A percentile compares a stretch with the other conserved stretches of the same genome.
Conservation (phyloP, 2,113 vertebrate species). For the Oreochromis tanganicae region DNA sequence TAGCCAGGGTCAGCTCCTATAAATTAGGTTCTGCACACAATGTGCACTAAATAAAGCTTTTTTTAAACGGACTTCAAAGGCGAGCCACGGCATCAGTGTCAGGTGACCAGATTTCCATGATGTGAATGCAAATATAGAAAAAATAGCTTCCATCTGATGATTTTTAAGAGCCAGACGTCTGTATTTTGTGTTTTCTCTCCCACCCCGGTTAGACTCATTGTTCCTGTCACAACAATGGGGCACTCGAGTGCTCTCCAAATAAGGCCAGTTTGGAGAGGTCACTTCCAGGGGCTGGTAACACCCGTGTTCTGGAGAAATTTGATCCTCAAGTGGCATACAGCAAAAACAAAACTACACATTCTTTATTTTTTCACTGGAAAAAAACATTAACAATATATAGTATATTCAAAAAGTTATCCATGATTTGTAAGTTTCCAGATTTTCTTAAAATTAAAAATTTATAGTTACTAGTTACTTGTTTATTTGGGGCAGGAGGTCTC, state of each 20-base stretch:
- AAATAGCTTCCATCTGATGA: slow-evolving; percentile 24
- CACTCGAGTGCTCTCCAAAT: slow-evolving; percentile 55
- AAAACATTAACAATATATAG: background rate
- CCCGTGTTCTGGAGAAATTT: slow-evolving; percentile 21
- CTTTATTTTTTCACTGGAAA: background rate
- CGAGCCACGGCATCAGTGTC: slow-evolving; percentile 17
- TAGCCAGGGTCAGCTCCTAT: slow-evolving; percentile 85
- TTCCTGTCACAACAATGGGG: slow-evolving; percentile 63
- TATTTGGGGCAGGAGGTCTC: background rate
- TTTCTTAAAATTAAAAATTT: background rate
- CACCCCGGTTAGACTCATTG: slow-evolving; percentile 62
- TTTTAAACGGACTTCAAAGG: slow-evolving; percentile 84
- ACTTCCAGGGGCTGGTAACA: slow-evolving; percentile 38
- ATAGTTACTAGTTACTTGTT: background rate
- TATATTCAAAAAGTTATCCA: background rate
- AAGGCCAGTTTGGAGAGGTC: slow-evolving; percentile 47
- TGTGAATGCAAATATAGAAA: slow-evolving; percentile 43
- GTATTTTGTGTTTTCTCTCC: slow-evolving; percentile 52
- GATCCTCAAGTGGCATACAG: slow-evolving; percentile 20
- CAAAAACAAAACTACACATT: background rate
- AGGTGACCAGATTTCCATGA: slow-evolving; percentile 62
- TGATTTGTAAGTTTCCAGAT: background rate
- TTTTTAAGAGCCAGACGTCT: slow-evolving; percentile 41
- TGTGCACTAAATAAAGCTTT: slow-evolving; percentile 80
- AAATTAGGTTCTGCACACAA: slow-evolving; percentile 89